Evolutionary conservation across 2,888 invertebrate species (phyloP).

Genomic region (Ophioninae sp.): DNA sequence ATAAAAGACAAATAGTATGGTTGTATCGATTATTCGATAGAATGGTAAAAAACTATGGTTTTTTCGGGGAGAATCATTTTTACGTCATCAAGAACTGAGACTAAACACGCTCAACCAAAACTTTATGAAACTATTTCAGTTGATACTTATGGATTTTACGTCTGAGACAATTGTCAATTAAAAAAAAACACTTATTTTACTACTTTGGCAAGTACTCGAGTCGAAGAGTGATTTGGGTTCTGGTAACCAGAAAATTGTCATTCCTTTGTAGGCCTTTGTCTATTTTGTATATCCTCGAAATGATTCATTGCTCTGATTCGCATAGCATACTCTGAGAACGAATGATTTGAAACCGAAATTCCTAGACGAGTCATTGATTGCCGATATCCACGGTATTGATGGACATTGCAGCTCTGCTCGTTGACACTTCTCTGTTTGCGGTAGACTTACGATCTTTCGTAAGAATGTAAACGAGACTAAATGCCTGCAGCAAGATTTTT

Average conservation of each 20-base stretch:
- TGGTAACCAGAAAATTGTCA: too few relatives aligned
- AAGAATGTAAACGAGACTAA: not conserved
- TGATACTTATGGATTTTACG: too few relatives aligned
- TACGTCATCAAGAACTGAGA: too few relatives aligned
- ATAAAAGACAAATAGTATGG: not conserved
- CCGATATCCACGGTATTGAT: not conserved
- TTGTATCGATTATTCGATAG: not conserved
- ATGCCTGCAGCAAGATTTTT: not conserved
- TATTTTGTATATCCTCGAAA: not conserved
- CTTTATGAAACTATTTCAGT: too few relatives aligned
- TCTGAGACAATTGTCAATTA: too few relatives aligned
- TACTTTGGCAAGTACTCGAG: too few relatives aligned
- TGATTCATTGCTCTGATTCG: not conserved
- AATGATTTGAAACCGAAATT: not conserved
- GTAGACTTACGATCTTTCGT: not conserved
- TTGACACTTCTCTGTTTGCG: not conserved
- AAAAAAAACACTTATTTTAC: too few relatives aligned
- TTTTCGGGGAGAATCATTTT: too few relatives aligned
- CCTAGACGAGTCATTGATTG: not conserved
- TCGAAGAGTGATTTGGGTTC: not conserved
- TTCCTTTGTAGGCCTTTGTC: not conserved
- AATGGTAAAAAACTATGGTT: too few relatives aligned
- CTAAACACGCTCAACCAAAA: too few relatives aligned
- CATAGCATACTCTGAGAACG: not conserved
- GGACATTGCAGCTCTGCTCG: not conserved